Base-by-base conservation (phyloP, 1,140 invertebrate genomes). In the Conus ventricosus region DNA sequence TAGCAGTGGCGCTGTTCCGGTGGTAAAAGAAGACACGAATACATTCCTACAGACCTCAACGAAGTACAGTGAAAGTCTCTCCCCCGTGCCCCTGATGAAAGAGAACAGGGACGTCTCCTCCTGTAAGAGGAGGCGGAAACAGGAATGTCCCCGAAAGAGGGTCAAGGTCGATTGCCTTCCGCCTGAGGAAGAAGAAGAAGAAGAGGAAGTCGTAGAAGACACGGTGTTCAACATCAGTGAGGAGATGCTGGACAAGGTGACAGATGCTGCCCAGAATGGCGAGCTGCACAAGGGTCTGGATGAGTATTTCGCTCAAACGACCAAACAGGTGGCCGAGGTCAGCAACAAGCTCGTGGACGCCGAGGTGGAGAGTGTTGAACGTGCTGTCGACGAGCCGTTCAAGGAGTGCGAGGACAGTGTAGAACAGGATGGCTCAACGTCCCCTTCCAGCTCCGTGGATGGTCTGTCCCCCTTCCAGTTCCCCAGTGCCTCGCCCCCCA, bases 71-170 rank as follows among this genome's bases (percentile, higher is more conserved):
- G 60, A 63, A 11, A 11, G 11, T 1, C 67, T 23, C 17, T 20
- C 67, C 67, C 23, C 67, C 57, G 8, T 15, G 20, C 67, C 67
- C 23, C 67, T n/a, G 6, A 71, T 71, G 13, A 71, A 13, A 8
- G 67, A 71, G 13, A 13, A 71, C 13, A 23, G 20, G 67, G 20
- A 6, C 67, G 67, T 23, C 20, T 1, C 20, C 17, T 71, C 67
- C 67, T 17, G 15, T 11, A 71, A 71, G 67, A 71, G 20, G 67
- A 20, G 67, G 20, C n/a, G 76, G 76, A 78, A 78, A 51, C 76
- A 78, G 76, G 76, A 78, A 8, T 78, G 76, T 51, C 76, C 76
- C 25, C 27, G 76, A 51, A 78, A 78, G 39, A 78, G 76, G 39
- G 23, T 78, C 76, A 78, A 51, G 76, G 11, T 78, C 8, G 25